phyloP scores from a whole-genome alignment of 2,113 vertebrate genomes.

The Cyanocitta stelleri region DNA sequence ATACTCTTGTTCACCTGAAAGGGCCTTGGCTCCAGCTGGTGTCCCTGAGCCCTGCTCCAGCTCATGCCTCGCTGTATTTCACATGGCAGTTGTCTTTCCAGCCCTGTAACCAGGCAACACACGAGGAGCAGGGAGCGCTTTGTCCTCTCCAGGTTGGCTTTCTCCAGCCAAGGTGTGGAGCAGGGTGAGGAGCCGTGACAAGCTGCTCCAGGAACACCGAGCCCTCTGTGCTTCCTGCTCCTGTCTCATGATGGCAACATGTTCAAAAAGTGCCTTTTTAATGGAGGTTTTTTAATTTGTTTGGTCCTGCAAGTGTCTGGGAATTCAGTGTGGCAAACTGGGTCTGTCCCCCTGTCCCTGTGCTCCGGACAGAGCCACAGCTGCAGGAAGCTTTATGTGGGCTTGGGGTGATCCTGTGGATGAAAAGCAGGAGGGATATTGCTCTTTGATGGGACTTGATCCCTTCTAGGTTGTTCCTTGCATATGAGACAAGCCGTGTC shows the following conservation, averaged over 20 bases:
- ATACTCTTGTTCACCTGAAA: not conserved
- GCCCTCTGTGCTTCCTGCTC: fast-evolving
- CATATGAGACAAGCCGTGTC: fast-evolving
- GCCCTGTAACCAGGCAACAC: slow-evolving; percentile 52
- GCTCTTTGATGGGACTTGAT: not conserved
- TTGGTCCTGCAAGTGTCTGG: not conserved
- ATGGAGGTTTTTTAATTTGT: not conserved
- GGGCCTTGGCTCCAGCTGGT: not conserved
- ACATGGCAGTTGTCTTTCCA: slow-evolving; percentile 13
- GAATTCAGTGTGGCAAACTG: not conserved
- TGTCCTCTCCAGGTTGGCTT: not conserved
- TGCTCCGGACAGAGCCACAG: fast-evolving
- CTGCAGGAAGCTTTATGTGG: not conserved
- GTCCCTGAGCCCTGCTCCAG: not conserved
- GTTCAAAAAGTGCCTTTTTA: not conserved
- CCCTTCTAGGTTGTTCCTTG: not conserved
- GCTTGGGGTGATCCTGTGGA: not conserved
- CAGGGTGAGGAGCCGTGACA: not conserved
- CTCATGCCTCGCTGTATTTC: not conserved
- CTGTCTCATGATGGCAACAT: fast-evolving
- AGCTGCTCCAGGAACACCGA: fast-evolving
- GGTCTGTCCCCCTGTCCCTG: fast-evolving
- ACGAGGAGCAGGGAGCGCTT: not conserved
- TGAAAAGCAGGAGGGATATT: not conserved
- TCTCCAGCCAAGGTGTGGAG: not conserved